These are phyloP conservation scores for Barypeithes pellucidus DNA, from an alignment of 2,888 invertebrate genomes.

Conservation along the genomic window DNA sequence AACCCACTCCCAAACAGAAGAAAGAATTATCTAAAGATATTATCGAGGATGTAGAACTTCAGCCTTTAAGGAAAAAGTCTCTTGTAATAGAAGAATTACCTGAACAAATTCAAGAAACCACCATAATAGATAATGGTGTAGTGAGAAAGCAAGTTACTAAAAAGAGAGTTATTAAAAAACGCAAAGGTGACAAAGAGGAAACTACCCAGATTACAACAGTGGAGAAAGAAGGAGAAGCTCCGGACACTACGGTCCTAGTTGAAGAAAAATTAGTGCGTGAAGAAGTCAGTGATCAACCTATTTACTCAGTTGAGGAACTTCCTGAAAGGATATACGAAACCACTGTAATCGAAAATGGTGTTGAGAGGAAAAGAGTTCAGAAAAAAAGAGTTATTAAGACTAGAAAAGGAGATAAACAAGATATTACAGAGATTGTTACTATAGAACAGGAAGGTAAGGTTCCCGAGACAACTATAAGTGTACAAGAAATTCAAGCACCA, in stretches of 20 bases:
- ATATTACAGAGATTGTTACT: conserved; percentile 66
- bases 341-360: conserved; percentile 60
- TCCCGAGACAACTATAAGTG: conserved; percentile 60
- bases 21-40: conserved; percentile 49
- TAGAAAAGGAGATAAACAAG: conserved; percentile 68
- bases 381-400: conserved; percentile 64
- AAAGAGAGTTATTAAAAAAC: conserved; percentile 70
- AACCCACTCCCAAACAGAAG: conserved; percentile 63
- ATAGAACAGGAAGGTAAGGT: conserved; percentile 64
- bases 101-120: conserved; percentile 65
- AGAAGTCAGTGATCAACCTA: conserved; percentile 61
- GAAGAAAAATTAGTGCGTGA: conserved; percentile 60
- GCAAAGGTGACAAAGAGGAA: conserved; percentile 64
- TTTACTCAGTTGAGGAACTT: conserved; percentile 55
- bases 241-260: conserved; percentile 68
- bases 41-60: conserved; percentile 26
- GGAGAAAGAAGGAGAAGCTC: conserved; percentile 60
- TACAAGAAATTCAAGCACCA: conserved; percentile 64
- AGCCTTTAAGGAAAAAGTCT: conserved; percentile 51
- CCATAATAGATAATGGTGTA: conserved; percentile 62
- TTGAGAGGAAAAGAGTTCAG: conserved; percentile 60
- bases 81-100: conserved; percentile 65
- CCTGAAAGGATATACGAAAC: conserved; percentile 63
- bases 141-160: conserved; percentile 64
- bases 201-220: conserved; percentile 61